Evolutionary conservation across 2,797 vertebrate genomes (phyloP), one percentile per base, ranked within the genome.

Genomic region (Sebastes kiyomatsui): DNA sequence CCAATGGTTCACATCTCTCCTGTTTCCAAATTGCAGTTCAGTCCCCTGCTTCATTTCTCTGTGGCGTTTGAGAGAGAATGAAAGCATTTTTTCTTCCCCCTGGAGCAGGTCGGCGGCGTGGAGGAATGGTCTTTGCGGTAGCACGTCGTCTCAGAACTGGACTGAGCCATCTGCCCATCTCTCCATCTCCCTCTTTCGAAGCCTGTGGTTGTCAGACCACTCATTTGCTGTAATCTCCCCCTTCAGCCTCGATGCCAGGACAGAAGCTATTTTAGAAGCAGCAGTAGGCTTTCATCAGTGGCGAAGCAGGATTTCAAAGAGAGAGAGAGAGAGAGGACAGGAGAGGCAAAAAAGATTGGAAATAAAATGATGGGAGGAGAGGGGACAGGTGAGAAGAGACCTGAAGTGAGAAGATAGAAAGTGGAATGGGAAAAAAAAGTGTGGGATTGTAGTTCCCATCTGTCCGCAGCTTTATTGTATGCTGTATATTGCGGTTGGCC

Each of bases 151-250:
- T 87, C 82, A 79, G 65, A 81, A 65, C 78, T 72, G 86, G 90
- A 88, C 86, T 4, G 81, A 88, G 65, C 85, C 88, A 86, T 93
- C 88, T 90, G 92, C 86, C 90, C 91, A 85, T 93, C 90, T 83
- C 83, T 83, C 88, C 88, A 66, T 85, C 87, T 85, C 82, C 75
- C 87, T 88, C 84, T 79, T 64, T 64, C 85, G 81, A 46, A 88
- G 86, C 87, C 85, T 91, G 93, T 27, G 92, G 90, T 94, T 85
- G 84, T 92, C 91, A 91, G 87, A 92, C 87, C 92, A 80, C 88
- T 92, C 90, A 91, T 94, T 94, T 93, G 84, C 87, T 81, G 85
- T 94, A 93, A 94, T 96, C 90, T 93, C 80, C 83, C 88, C 85
- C 74, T 84, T 67, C 59, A 33, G 76, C 70, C 56, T 22, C 4